Conservation (phyloP, 1,140 invertebrate species). For the Habropoda laboriosa region DNA sequence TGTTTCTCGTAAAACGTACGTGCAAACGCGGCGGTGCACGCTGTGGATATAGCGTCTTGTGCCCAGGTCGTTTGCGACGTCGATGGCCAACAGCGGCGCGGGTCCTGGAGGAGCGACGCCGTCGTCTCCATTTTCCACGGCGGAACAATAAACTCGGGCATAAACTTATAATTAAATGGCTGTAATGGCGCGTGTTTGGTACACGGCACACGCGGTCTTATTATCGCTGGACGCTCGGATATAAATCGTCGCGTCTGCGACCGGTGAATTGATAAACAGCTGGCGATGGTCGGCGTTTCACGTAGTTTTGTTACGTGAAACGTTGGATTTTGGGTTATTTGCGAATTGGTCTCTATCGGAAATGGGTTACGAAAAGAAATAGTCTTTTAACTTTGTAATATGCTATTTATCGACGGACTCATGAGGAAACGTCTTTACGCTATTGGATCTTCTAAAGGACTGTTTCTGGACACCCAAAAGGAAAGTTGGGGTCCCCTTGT, state of each 20-base stretch:
- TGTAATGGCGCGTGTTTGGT: conserved; percentile 52
- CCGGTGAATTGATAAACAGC: too few species aligned
- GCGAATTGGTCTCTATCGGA: too few species aligned
- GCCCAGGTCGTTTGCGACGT: background rate
- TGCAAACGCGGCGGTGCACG: conserved; percentile 40
- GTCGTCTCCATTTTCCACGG: conserved; percentile 41
- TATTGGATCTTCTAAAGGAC: too few species aligned
- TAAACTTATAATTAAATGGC: conserved; percentile 73
- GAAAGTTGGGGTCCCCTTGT: too few species aligned
- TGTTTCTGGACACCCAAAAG: too few species aligned
- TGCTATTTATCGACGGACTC: too few species aligned
- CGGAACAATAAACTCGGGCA: conserved; percentile 56
- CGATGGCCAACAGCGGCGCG: background rate
- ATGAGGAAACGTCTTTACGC: too few species aligned
- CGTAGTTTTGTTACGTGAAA: too few species aligned
- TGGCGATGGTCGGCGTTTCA: too few species aligned
- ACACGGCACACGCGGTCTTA: conserved; percentile 29
- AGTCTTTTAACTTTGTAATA: too few species aligned
- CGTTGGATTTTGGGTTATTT: too few species aligned
- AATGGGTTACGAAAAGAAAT: too few species aligned
- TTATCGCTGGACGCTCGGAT: background rate
- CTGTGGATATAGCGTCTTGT: background rate
- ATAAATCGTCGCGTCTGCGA: conserved; percentile 1
- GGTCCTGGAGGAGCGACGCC: background rate
- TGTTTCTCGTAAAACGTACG: conserved; percentile 72